Evolutionary conservation across 2,888 invertebrate species (phyloP), one percentile per base, ranked within the genome.

Genomic region (Fragum whitleyi): DNA sequence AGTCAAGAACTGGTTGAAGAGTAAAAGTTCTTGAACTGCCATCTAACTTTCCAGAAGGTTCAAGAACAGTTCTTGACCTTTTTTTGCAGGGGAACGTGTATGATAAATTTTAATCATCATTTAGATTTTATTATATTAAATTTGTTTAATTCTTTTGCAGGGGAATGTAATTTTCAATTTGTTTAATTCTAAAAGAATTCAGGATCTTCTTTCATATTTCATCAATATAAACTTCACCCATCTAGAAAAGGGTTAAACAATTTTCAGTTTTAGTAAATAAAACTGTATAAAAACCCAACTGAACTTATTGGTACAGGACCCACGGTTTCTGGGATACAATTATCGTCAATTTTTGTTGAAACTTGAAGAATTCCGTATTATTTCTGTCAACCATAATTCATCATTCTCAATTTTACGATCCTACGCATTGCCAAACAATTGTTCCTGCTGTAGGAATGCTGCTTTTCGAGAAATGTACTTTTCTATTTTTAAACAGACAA

Each of bases 311-410:
- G 47, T n/a, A 14, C n/a, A 47, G 47, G 9, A 36, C 47, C 14
- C 47, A 47, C 3, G 32, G 47, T 47, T 47, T 14, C 47, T 47
- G 47, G 47, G 47, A 47, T 14, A 47, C 47, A 47, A 47, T 47
- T 47, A 47, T 47, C 47, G n/a, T 47, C 47, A 47, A 47, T 47
- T 47, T 47, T 47, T 47, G 47, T 47, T 47, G 47, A 47, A 47
- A 47, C 47, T 47, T 47, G 47, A 47, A 47, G 47, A 47, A 47
- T 47, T 47, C 47, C 14, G 47, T 47, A 47, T 47, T 47, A 47
- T 47, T 47, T 47, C 47, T 47, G 47, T 47, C 47, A 47, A 2
- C 47, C n/a, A 14, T 14, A 47, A 47, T 47, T 47, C 47, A 47
- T 47, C 47, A 47, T 47, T 47, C 47, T 47, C 47, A 47, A 47